These are phyloP conservation scores for Heliocidaris tuberculata DNA, from an alignment of 35 echinoderm and acorn worm genomes.

Conservation along the genomic window DNA sequence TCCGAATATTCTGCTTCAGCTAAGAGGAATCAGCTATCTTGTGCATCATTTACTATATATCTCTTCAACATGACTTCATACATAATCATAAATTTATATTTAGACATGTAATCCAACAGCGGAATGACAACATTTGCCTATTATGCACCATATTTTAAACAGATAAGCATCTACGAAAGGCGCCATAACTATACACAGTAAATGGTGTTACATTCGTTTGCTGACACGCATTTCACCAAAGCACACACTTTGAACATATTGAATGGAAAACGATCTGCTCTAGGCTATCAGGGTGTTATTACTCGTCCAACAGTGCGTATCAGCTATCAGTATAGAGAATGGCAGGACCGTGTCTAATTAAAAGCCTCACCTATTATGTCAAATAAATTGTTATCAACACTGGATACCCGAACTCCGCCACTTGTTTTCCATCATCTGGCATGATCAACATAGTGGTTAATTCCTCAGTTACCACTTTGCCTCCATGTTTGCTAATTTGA, in stretches of 20 bases:
- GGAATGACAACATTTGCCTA: not conserved
- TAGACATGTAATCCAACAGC: no score
- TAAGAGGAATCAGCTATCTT: not conserved
- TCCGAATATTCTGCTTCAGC: not conserved
- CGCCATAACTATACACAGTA: not conserved
- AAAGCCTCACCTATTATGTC: not conserved
- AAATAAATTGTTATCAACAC: conserved; percentile 11
- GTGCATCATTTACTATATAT: not conserved
- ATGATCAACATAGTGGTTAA: not conserved
- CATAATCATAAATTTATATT: no score
- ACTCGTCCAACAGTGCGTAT: not conserved
- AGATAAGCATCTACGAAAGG: not conserved
- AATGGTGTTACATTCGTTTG: not conserved
- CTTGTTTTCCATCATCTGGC: not conserved
- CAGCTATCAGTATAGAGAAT: not conserved
- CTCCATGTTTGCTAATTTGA: not conserved
- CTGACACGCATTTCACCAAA: not conserved
- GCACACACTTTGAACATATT: not conserved
- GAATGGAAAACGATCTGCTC: not conserved
- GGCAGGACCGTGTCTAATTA: not conserved
- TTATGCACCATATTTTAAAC: not conserved
- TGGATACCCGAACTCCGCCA: not conserved
- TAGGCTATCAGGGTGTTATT: not conserved
- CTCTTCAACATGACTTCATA: not conserved
- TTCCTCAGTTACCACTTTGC: not conserved